Evolutionary conservation across 2,888 invertebrate species (phyloP).

Genomic region (Hyppa rectilinea): DNA sequence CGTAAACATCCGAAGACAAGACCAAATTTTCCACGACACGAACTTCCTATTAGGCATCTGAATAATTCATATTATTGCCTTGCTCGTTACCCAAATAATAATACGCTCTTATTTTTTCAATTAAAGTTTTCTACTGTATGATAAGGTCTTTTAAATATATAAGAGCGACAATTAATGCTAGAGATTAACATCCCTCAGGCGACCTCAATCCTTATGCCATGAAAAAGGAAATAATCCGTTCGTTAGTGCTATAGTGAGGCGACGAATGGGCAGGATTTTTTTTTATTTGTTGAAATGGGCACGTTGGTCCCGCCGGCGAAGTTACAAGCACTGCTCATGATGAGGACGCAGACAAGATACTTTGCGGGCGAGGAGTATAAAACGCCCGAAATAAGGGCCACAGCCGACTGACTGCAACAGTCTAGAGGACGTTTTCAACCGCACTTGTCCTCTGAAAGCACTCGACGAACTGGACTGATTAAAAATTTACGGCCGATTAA

Average conservation of each 20-base stretch:
- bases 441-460: conserved; percentile 65
- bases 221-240: conserved; percentile 69
- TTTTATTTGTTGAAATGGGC: conserved; percentile 54
- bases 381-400: conserved; percentile 64
- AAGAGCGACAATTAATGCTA: conserved; percentile 20
- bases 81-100: conserved; percentile 60
- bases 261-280: conserved; percentile 51
- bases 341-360: conserved; percentile 67
- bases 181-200: conserved; percentile 49
- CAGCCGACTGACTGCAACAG: conserved; percentile 60
- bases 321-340: conserved; percentile 64
- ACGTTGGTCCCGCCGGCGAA: conserved; percentile 52
- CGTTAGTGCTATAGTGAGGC: conserved; percentile 66
- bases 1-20: conserved; percentile 70
- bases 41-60: conserved; percentile 76
- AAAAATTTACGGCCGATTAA: conserved; percentile 57
- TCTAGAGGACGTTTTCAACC: conserved; percentile 67
- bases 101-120: conserved; percentile 56
- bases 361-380: conserved; percentile 57
- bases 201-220: conserved; percentile 51
- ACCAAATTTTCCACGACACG: conserved; percentile 76
- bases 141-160: conserved; percentile 28
- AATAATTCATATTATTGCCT: conserved; percentile 78
- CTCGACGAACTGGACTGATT: conserved; percentile 59
- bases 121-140: conserved; percentile 50